These are phyloP conservation scores for Cristatella mucedo DNA, from an alignment of 2,888 invertebrate species.

Conservation along the genomic window DNA sequence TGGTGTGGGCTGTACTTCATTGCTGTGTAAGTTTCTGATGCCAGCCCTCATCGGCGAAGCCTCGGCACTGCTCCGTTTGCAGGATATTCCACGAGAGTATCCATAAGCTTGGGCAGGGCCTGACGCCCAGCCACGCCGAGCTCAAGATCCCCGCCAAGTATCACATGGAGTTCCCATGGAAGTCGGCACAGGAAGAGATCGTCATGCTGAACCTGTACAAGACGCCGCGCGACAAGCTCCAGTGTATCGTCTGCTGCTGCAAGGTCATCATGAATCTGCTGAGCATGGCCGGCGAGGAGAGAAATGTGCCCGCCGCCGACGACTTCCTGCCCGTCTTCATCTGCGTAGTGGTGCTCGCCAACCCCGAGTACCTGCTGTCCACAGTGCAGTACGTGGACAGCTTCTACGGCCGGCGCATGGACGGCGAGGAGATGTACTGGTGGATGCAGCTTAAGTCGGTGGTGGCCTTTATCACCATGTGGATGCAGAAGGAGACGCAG, in stretches of 20 bases:
- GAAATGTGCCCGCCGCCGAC: slow-evolving; percentile 68
- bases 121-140: slow-evolving; percentile 63
- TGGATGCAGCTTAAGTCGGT: slow-evolving; percentile 96
- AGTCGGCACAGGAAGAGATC: slow-evolving; percentile 77
- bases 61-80: no score
- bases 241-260: slow-evolving; percentile 69
- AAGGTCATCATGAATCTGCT: slow-evolving; percentile 83
- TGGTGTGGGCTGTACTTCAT: no score
- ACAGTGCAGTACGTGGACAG: slow-evolving; percentile 89
- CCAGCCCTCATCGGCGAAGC: no score
- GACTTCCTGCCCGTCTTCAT: slow-evolving; percentile 91
- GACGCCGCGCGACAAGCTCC: slow-evolving; percentile 69
- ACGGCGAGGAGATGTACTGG: slow-evolving; percentile 86
- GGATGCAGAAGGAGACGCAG: slow-evolving; percentile 8
- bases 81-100: slow-evolving; percentile 77
- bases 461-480: slow-evolving; percentile 82
- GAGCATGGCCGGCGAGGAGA: slow-evolving; percentile 51
- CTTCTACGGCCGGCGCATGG: slow-evolving; percentile 64
- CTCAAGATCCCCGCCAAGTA: slow-evolving; percentile 64
- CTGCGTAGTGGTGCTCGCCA: slow-evolving; percentile 88
- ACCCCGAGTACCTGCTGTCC: slow-evolving; percentile 79
- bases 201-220: slow-evolving; percentile 73
- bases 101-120: slow-evolving; percentile 55
- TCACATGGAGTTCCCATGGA: slow-evolving; percentile 84
- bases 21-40: no score